A percentile compares a stretch with the other conserved stretches of the same genome.
Conservation (phyloP, 2,113 vertebrate species). For the Aegithalos caudatus region DNA sequence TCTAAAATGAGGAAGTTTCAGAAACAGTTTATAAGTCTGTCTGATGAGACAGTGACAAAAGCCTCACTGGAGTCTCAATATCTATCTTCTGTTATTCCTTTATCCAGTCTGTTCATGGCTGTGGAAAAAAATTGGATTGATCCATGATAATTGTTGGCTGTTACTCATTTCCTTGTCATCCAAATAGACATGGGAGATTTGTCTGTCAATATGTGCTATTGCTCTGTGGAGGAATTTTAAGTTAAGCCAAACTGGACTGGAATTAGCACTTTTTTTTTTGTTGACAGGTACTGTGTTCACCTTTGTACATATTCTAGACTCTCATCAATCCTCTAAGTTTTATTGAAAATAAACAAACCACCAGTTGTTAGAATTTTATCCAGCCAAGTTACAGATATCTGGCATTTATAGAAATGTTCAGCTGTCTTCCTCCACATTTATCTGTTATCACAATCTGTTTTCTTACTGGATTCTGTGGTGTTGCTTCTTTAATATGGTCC, state of each 20-base stretch:
- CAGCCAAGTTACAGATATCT: neutral
- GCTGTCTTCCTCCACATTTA: neutral
- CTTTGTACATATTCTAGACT: neutral
- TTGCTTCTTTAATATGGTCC: neutral
- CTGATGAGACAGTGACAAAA: neutral
- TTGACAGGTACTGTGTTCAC: neutral
- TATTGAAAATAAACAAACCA: neutral
- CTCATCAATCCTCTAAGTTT: neutral
- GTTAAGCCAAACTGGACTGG: neutral
- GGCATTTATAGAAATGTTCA: neutral
- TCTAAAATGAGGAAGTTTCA: neutral
- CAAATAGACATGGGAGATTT: neutral
- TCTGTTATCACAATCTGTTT: neutral
- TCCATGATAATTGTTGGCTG: neutral
- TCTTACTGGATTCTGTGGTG: neutral
- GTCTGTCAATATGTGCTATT: neutral
- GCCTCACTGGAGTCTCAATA: neutral
- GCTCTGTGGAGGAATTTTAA: neutral
- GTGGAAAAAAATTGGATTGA: neutral
- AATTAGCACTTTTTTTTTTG: neutral
- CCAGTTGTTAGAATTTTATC: neutral
- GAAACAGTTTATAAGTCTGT: neutral
- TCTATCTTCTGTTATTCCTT: neutral
- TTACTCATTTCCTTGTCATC: neutral
- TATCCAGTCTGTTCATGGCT: neutral